A percentile compares a stretch with the other conserved stretches of the same genome.
These are phyloP conservation scores for Todiramphus chloris DNA, from an alignment of 2,113 vertebrate species.

Conservation along the genomic window DNA sequence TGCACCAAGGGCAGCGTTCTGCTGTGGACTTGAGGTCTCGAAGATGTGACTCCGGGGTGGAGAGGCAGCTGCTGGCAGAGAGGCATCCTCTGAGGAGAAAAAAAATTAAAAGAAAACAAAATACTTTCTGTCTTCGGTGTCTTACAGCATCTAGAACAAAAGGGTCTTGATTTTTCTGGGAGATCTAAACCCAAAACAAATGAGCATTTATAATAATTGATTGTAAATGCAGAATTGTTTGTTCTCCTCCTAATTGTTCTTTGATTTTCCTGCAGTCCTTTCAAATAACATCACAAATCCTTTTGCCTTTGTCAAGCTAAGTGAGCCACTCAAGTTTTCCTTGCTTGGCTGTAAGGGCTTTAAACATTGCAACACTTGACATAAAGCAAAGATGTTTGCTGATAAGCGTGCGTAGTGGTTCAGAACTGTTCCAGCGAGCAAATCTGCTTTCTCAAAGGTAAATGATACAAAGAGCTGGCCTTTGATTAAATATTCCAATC, in stretches of 20 bases:
- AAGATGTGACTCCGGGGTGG: neutral
- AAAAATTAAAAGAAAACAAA: neutral
- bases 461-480: conserved; percentile 61
- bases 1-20: neutral
- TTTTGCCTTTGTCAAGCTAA: conserved; percentile 19
- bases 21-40: neutral
- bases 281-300: neutral
- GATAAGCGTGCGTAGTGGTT: conserved; percentile 49
- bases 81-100: neutral
- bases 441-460: conserved; percentile 72
- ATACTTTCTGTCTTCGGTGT: neutral
- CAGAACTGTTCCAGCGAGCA: conserved; percentile 69
- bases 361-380: conserved; percentile 37
- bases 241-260: neutral
- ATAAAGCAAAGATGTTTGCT: conserved; percentile 26
- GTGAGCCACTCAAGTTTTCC: neutral
- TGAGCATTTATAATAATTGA: neutral
- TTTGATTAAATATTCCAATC: conserved; percentile 76
- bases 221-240: conserved; percentile 15
- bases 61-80: neutral
- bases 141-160: neutral
- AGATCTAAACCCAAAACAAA: neutral
- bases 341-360: conserved; percentile 9
- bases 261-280: neutral
- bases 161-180: neutral